Evolutionary conservation across 2,888 invertebrate species (phyloP), one percentile per base, ranked within the genome.

Genomic region (Ophion slaviceki): DNA sequence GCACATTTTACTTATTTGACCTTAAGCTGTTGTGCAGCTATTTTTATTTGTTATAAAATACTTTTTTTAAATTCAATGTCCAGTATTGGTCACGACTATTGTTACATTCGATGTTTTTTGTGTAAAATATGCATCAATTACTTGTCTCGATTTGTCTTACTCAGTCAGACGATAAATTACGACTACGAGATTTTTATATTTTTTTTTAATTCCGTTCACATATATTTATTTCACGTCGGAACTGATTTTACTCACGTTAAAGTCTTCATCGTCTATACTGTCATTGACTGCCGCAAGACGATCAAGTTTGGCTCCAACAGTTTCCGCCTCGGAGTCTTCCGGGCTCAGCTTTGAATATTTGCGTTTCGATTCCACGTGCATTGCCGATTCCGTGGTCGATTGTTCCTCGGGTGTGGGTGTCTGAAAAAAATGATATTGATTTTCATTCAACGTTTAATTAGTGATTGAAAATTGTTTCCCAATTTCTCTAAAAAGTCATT

Each of bases 191-290:
- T 4, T 47, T 47, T 2, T 14, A 3, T 47, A 10, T 47, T 68
- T 68, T 68, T 68, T 68, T 68, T 68, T 1, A 20, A n/a, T 32
- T 14, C 28, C 92, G 11, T 17, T 11, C 7, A 32, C 32, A 32
- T 64, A 1, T 14, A 64, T 28, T 32, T 66, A 32, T 66, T n/a
- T 6, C n/a, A 28, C 7, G 24, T 28, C 2, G 28, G 6, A 62
- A 24, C 0, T 5, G 40, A 17, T 0, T 71, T 40, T 70, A 88
- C 91, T 91, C 53, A 92, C 92, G 59, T 82, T 82, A 59, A 88
- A 92, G 85, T 91, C 82, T 85, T 91, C 82, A 85, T 93, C 93
- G n/a, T 90, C 87, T 17, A 70, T 64, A 67, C 89, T 90, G 8
- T 87, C 80, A 5, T 88, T 87, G 32, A 45, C 11, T 0, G 74